Evolutionary conservation across 1,140 invertebrate species (phyloP), one percentile per base, ranked within the genome.

Genomic region (Chrysomallon squamiferum): DNA sequence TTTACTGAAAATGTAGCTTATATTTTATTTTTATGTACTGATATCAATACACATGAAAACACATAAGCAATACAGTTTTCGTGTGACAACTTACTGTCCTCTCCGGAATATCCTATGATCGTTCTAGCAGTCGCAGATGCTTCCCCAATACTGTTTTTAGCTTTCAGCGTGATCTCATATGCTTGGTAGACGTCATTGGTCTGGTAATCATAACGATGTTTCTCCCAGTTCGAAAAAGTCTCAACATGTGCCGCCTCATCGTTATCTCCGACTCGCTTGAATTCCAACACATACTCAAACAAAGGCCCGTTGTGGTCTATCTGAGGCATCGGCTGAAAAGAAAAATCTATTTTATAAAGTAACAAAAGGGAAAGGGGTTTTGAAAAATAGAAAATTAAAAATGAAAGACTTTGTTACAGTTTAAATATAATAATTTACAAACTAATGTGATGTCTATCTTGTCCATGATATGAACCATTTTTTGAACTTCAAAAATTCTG

Each of bases 251-350:
- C 45, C 13, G 4, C 18, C 5, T 43, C 22, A 20, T 62, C 62
- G 2, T 47, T 66, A 41, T 50, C 62, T 13, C 64, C 74, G 38
- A 41, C 82, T 91, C 60, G 91, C 88, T 91, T 92, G 88, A 93
- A 97, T 66, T 90, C 93, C 5, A 99, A 91, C 68, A 92, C 89
- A 83, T 99, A 99, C 76, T 92, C 90, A 85, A 99, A 97, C 54
- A 91, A 91, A 0, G 93, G 93, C 0, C 92, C 97, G 88, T 98
- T 97, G 84, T 99, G 97, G 72, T 98, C 95, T 75, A 98, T 95
- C 85, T 95, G 91, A 0, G 95, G 92, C 95, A 99, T 97, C 61
- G 92, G 90, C 91, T 92, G 80, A 59, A 60, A 45, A 4, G 47
- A 25, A 32, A n/a, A n/a, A n/a, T n/a, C n/a, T 9, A 1, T 56